These are phyloP conservation scores for Heliangelus exortis DNA, from an alignment of 2,797 vertebrate genomes.

Conservation along the genomic window DNA sequence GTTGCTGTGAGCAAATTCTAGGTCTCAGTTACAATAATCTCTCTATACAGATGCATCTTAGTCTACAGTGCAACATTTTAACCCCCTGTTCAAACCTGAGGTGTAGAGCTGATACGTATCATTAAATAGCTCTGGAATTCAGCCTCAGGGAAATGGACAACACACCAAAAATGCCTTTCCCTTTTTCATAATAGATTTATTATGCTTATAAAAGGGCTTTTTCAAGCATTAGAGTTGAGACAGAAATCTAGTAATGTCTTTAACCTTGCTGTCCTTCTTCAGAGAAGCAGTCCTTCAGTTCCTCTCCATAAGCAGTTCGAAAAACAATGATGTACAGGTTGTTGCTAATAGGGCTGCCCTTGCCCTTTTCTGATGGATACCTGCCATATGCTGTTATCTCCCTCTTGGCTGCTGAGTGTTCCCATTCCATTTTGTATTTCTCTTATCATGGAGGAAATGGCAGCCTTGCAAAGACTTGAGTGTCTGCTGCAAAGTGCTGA, in stretches of 20 bases:
- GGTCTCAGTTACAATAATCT: neutral
- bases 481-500: constrained; percentile 8
- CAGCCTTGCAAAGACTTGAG: constrained; percentile 1
- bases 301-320: constrained; percentile 15
- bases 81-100: neutral
- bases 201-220: constrained; percentile 19
- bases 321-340: neutral
- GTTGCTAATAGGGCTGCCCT: neutral
- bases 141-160: neutral
- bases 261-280: constrained; percentile 24
- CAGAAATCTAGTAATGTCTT: constrained; percentile 9
- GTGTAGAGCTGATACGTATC: neutral
- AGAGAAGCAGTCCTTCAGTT: constrained; percentile 6
- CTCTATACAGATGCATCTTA: neutral
- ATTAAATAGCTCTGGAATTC: neutral
- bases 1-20: neutral
- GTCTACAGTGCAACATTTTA: neutral
- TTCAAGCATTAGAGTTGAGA: constrained; percentile 10
- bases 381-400: neutral
- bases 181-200: neutral
- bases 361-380: constrained; percentile 31
- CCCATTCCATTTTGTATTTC: constrained; percentile 30
- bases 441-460: constrained; percentile 14
- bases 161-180: neutral
- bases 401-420: neutral